phyloP scores from a whole-genome alignment of 37 sponge, comb jelly and placozoan genomes.

The Mnemiopsis leidyi region DNA sequence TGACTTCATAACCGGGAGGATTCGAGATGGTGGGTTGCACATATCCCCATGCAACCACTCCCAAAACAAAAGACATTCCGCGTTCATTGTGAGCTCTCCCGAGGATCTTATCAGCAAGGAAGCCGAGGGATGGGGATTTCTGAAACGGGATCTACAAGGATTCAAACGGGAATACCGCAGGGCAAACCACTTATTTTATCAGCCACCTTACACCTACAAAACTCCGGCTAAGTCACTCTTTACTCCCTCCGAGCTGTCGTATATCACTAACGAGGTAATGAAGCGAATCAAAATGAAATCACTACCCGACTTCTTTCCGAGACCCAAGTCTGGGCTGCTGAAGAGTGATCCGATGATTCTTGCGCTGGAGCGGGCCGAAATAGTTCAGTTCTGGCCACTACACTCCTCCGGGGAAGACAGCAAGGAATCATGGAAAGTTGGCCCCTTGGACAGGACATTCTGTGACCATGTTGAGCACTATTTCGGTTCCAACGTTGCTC shows the following conservation, averaged over 20 bases:
- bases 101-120: not conserved
- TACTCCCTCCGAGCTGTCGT: not conserved
- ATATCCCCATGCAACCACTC: too few species aligned
- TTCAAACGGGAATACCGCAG: conserved; percentile 2
- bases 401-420: not conserved
- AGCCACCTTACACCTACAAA: not conserved
- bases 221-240: not conserved
- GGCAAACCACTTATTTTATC: not conserved
- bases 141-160: not conserved
- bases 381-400: not conserved
- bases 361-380: not conserved
- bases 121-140: conserved; percentile 7
- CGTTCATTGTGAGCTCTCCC: not conserved
- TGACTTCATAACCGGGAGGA: not conserved
- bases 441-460: not conserved
- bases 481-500: not conserved
- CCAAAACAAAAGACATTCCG: not conserved
- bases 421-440: not conserved
- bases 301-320: not conserved
- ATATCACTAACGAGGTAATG: not conserved
- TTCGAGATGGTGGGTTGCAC: not conserved
- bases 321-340: not conserved
- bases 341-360: not conserved
- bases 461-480: not conserved
- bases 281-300: not conserved